Evolutionary conservation across 2,797 vertebrate genomes (phyloP).

Genomic region (Neosilurus mollespiculum): DNA sequence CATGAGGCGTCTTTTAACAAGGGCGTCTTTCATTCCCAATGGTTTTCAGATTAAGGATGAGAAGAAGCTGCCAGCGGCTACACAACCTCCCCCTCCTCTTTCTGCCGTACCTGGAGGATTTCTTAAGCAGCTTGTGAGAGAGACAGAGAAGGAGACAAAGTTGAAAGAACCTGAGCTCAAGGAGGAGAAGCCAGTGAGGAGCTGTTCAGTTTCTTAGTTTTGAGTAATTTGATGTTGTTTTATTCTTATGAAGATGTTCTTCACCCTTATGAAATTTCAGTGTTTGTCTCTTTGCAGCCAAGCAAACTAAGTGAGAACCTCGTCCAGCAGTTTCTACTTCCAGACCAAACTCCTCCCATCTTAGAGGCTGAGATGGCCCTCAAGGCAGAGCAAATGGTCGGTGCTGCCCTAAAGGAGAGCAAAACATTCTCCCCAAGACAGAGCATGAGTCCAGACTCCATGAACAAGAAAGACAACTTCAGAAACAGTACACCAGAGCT

Average conservation of each 20-base stretch:
- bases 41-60: slow-evolving; percentile 88
- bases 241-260: neutral
- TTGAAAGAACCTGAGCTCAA: slow-evolving; percentile 74
- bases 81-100: slow-evolving; percentile 76
- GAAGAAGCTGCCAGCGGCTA: slow-evolving; percentile 73
- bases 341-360: slow-evolving; percentile 69
- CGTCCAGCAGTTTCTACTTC: slow-evolving; percentile 76
- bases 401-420: slow-evolving; percentile 51
- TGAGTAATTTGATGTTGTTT: neutral
- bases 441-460: slow-evolving; percentile 39
- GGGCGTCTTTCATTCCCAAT: slow-evolving; percentile 19
- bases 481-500: slow-evolving; percentile 45
- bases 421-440: slow-evolving; percentile 44
- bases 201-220: neutral
- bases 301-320: slow-evolving; percentile 73
- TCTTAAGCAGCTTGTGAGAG: slow-evolving; percentile 91
- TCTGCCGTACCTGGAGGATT: slow-evolving; percentile 87
- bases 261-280: neutral
- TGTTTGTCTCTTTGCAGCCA: slow-evolving; percentile 57
- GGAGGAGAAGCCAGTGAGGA: slow-evolving; percentile 68
- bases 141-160: slow-evolving; percentile 88
- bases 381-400: slow-evolving; percentile 57
- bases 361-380: slow-evolving; percentile 69
- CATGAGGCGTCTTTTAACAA: slow-evolving; percentile 11
- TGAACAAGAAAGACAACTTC: slow-evolving; percentile 9